phyloP scores from a whole-genome alignment of 1,140 invertebrate genomes.

The Musca vetustissima region DNA sequence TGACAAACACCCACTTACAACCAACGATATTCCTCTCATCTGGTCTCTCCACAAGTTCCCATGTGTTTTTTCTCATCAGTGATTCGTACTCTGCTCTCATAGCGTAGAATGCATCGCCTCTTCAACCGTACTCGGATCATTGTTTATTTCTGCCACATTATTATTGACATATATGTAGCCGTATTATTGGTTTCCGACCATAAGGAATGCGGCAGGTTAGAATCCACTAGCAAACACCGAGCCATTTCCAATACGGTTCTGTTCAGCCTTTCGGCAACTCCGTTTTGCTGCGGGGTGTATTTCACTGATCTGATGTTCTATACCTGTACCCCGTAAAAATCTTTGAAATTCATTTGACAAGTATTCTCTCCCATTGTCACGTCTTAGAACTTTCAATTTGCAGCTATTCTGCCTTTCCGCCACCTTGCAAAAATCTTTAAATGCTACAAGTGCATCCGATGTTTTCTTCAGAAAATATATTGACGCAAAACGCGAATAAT shows the following conservation, averaged over 20 bases:
- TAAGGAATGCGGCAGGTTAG: background rate
- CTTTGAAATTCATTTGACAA: constrained; percentile 1
- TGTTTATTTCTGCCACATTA: too few species aligned
- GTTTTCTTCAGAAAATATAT: background rate
- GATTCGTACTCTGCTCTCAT: too few species aligned
- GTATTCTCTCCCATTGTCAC: constrained; percentile 52
- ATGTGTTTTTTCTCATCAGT: too few species aligned
- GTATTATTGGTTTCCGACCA: constrained; percentile 1
- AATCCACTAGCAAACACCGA: constrained; percentile 22
- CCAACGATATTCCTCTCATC: too few species aligned
- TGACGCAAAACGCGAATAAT: background rate
- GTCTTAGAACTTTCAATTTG: too few species aligned
- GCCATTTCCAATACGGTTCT: constrained; percentile 39
- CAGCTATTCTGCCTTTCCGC: constrained; percentile 35
- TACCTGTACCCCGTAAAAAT: background rate
- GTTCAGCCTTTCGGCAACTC: constrained; percentile 38
- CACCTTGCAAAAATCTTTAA: constrained; percentile 2
- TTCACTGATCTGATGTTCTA: background rate
- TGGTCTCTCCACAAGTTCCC: too few species aligned
- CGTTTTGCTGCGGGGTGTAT: too few species aligned
- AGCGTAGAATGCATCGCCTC: background rate
- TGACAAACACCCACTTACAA: too few species aligned
- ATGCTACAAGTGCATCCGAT: constrained; percentile 23
- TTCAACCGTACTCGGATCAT: too few species aligned
- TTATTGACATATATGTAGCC: background rate